Base-by-base conservation (phyloP, 2,888 invertebrate species). In the Platerodrilus igneus region DNA sequence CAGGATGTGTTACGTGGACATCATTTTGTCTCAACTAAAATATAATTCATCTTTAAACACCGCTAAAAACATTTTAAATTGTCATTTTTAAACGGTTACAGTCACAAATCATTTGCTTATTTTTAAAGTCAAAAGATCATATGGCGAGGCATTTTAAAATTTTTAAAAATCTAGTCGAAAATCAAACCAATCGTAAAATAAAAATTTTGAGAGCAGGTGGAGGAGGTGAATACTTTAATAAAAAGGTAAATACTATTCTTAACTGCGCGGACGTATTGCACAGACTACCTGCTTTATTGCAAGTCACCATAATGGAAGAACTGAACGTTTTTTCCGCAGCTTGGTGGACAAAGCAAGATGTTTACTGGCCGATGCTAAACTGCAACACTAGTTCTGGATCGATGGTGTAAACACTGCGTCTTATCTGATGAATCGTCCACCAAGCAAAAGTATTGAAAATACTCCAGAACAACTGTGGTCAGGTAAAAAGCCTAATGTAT, bases 381-480 rank as follows among this genome's bases (percentile, higher is more conserved):
- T 37, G 20, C 25, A 16, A 3, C 29, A 42, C 37, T 18, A 21
- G 7, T 47, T 26, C 31, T 47, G 47, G 41, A 38, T 41, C 2
- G 44, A 45, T 22, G 44, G 41, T 13, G 47, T 49, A 2, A 19
- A 16, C 16, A 49, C 48, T 10, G 47, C 45, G 2, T 35, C 19
- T 7, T 45, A 42, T 28, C n/a, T 43, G 8, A 21, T 11, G 14
- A 42, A 43, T 16, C 10, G 42, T n/a, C 30, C 39, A 21, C 32
- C 35, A 22, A 37, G 29, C n/a, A 23, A 10, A 28, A 35, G 20
- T 29, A 6, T 37, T n/a, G 16, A 3, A 16, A 49, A 38, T 37
- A 63, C 60, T 1, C 59, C 64, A 1, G 47, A 57, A 32, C 67
- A 66, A 45, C 14, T 52, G 2, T 66, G 64, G 62, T 44, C 55